Base-by-base conservation (phyloP, 2,113 vertebrate species). In the Paramisgurnus dabryanus region DNA sequence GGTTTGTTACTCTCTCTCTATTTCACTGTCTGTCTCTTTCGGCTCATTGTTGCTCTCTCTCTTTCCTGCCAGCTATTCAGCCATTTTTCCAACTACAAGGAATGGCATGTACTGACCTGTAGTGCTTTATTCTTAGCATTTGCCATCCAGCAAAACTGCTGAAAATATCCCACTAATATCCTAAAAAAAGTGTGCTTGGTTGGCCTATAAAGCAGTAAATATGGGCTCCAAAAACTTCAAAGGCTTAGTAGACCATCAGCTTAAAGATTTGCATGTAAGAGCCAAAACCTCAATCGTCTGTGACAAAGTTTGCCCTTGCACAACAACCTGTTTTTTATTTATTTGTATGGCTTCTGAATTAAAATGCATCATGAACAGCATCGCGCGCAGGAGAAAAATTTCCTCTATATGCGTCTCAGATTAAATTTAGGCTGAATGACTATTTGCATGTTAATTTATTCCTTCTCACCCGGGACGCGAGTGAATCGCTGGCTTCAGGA, bases 371-470 rank as follows among this genome's bases (percentile, higher is more conserved):
- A 45, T 53, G 61, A 34, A 50, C 12, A 53, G 63, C 69, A 81
- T 66, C 4, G 61, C 86, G 77, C 82, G 68, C 43, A 57, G 72
- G 81, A 88, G 86, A 90, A 87, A 89, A 88, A 86, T 87, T 58
- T 18, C 82, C 84, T 84, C 84, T 89, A 84, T 83, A 27, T n/a
- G 73, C 47, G 73, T 67, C 80, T 71, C 66, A 84, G 89, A 90
- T 85, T 87, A 84, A 89, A 85, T 88, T 88, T 77, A 78, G 84
- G 75, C 83, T 82, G 82, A 87, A 91, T 84, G 78, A 86, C 87
- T 90, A 85, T 92, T 90, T 90, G 87, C 90, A 90, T 91, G 89
- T 92, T 91, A 88, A 92, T 94, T 90, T 91, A 90, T 92, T 90
- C 86, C 80, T 83, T 86, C 87, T 71, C 89, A 81, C 86, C 78